A percentile compares a stretch with the other conserved stretches of the same genome.
These are phyloP conservation scores for Athrips mouffetella DNA, from an alignment of 2,888 invertebrate species.

Conservation along the genomic window DNA sequence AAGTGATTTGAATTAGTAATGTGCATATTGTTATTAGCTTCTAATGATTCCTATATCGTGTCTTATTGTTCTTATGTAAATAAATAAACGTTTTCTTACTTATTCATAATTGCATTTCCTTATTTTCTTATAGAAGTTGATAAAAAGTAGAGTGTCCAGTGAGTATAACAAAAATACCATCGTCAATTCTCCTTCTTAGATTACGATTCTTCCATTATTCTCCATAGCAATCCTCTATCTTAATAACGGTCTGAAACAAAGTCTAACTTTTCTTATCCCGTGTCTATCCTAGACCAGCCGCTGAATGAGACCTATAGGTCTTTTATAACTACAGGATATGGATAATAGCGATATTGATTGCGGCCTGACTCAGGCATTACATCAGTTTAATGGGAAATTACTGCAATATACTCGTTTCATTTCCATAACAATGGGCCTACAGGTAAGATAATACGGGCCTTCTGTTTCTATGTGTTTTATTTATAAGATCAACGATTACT, in stretches of 20 bases:
- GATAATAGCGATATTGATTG: slow-evolving; percentile 36
- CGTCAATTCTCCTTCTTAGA: neutral
- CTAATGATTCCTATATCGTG: too few relatives aligned
- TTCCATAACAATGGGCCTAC: slow-evolving; percentile 15
- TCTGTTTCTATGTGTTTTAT: too few relatives aligned
- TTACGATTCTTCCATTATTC: neutral
- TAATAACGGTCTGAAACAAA: slow-evolving; percentile 1
- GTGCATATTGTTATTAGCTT: too few relatives aligned
- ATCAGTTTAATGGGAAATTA: slow-evolving; percentile 15
- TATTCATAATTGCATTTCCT: too few relatives aligned
- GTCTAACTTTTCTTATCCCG: neutral
- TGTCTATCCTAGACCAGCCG: neutral
- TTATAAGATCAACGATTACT: too few relatives aligned
- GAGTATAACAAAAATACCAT: too few relatives aligned
- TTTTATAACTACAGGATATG: slow-evolving; percentile 43
- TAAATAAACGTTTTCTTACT: too few relatives aligned
- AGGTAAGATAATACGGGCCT: too few relatives aligned
- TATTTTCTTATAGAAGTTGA: too few relatives aligned
- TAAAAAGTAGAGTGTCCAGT: too few relatives aligned
- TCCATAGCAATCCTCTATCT: neutral
- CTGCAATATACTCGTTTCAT: slow-evolving; percentile 5
- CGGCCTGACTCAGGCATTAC: slow-evolving; percentile 20
- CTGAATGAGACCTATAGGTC: slow-evolving; percentile 19
- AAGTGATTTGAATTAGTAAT: too few relatives aligned
- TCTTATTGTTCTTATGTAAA: too few relatives aligned